Evolutionary conservation across 2,113 vertebrate species (phyloP), one percentile per base, ranked within the genome.

Genomic region (Sprattus sprattus): DNA sequence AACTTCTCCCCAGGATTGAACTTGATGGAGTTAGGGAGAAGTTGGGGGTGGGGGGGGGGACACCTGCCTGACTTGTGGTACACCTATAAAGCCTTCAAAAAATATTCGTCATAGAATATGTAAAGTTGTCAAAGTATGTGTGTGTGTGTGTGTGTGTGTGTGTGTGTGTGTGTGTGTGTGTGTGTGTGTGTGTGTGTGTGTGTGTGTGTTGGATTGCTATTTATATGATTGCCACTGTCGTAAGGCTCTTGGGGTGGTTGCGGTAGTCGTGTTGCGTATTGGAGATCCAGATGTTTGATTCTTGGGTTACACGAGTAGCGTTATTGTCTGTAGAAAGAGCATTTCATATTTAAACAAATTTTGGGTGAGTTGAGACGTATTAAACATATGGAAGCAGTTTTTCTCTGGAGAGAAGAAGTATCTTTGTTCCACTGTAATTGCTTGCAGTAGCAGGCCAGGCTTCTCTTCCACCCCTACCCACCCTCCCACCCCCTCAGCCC

Each of bases 331-430:
- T 86, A 88, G 82, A 93, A 90, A 89, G 85, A 88, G 84, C 82
- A 90, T 92, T 94, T 92, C 83, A 93, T 92, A 92, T 94, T 92
- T 88, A 89, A 93, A 92, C 87, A 93, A 91, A 93, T 92, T 88
- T 91, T 90, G 89, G 89, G 86, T 85, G 86, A 92, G 88, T 87
- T 80, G 57, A 88, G 88, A 92, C 86, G 75, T 87, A 88, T 91
- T 89, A 88, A 88, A 92, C 92, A 93, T 87, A 92, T 92, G 91
- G 92, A 90, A 92, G 86, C 71, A 88, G 88, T 94, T 93, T 90
- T 45, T 78, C 86, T 87, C 85, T 54, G 83, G 83, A 89, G 89
- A 89, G 87, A 85, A 88, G 50, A 91, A 86, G 85, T 89, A 85
- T 88, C 89, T 88, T 89, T 88, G 87, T 89, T 88, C 83, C 52